These are phyloP conservation scores for Malurus alboscapulatus DNA, from an alignment of 2,113 vertebrate genomes.

Conservation along the genomic window DNA sequence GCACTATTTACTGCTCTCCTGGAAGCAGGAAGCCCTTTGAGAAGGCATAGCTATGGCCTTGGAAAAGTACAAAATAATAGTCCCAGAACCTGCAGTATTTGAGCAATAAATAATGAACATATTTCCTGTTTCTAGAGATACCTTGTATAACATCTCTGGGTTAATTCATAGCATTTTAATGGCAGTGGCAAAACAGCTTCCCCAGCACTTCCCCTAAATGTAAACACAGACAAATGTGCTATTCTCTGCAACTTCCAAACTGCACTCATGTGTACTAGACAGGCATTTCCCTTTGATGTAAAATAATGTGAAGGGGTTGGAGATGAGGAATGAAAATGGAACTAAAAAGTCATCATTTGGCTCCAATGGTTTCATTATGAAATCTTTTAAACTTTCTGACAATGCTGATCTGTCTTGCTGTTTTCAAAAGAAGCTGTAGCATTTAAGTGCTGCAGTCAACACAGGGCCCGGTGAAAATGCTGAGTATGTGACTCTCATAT, in stretches of 20 bases:
- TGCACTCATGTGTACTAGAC: rapidly evolving
- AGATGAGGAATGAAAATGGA: neutral
- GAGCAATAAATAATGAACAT: neutral
- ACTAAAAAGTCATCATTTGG: neutral
- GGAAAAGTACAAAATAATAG: neutral
- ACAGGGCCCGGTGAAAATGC: neutral
- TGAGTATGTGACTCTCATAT: neutral
- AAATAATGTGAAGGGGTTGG: neutral
- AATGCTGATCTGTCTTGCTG: neutral
- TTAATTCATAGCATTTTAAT: neutral
- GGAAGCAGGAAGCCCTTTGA: neutral
- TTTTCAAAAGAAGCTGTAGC: neutral
- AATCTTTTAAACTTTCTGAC: neutral
- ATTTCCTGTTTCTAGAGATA: neutral
- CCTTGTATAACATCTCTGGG: neutral
- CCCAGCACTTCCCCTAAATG: neutral
- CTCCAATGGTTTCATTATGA: neutral
- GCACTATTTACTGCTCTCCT: neutral
- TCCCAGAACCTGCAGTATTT: neutral
- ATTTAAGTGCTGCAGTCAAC: neutral
- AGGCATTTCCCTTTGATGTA: neutral
- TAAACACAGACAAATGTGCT: neutral
- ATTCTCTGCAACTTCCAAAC: neutral
- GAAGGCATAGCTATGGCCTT: neutral
- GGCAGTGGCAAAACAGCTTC: neutral